Evolutionary conservation across 30 jellyfish, hydroid and myxozoan genomes (phyloP).

Genomic region (Hydractinia symbiolongicarpus): DNA sequence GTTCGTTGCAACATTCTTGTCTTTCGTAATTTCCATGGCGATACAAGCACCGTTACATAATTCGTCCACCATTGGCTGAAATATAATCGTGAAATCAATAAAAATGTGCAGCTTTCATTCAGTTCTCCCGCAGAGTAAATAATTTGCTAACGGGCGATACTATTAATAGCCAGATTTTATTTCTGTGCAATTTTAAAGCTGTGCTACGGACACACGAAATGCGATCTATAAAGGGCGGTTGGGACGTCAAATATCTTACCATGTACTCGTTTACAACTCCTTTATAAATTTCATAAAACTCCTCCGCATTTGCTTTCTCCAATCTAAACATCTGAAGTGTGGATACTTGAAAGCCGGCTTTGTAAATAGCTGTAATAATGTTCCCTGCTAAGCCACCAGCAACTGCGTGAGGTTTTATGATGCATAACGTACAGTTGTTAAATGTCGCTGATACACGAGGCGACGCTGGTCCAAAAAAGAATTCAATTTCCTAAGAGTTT

Average conservation of each 20-base stretch:
- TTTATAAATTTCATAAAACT: slow-evolving; percentile 83
- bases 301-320: slow-evolving; percentile 97
- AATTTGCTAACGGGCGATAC: too few species aligned
- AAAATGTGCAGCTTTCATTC: not conserved
- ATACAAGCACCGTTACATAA: slow-evolving; percentile 96
- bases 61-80: slow-evolving; percentile 96
- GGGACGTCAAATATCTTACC: slow-evolving; percentile 15
- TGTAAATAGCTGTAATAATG: slow-evolving; percentile 67
- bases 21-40: slow-evolving; percentile 83
- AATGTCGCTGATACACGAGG: slow-evolving; percentile 48
- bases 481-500: slow-evolving; percentile 56
- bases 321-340: slow-evolving; percentile 85
- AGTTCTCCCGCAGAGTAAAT: too few species aligned
- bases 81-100: not conserved
- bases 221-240: too few species aligned
- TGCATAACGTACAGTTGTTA: slow-evolving; percentile 62
- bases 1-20: slow-evolving; percentile 63
- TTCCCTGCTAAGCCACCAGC: slow-evolving; percentile 73
- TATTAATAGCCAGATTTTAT: too few species aligned
- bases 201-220: too few species aligned
- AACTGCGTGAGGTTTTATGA: slow-evolving; percentile 93
- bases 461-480: slow-evolving; percentile 65
- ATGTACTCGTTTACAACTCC: slow-evolving; percentile 96
- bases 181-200: too few species aligned
- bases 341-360: slow-evolving; percentile 67